These are phyloP conservation scores for Sitobion miscanthi DNA, from an alignment of 1,140 invertebrate species.

Conservation along the genomic window DNA sequence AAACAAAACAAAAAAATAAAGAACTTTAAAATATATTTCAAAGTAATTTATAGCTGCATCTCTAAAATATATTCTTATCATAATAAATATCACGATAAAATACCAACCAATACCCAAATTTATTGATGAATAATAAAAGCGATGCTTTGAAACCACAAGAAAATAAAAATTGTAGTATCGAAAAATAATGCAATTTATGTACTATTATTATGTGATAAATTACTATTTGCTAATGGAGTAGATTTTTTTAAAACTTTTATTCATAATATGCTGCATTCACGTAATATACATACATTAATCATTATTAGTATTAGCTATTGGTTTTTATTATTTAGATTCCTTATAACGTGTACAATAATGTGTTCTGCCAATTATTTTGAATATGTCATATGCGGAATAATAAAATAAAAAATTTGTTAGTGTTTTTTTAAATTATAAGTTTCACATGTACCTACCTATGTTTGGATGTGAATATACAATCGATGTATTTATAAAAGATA, in stretches of 20 bases:
- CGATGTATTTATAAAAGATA: background rate
- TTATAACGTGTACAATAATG: background rate
- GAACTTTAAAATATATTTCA: background rate
- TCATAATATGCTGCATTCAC: background rate
- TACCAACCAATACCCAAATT: background rate
- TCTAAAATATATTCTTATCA: slow-evolving; percentile 10
- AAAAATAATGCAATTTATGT: background rate
- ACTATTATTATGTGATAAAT: background rate
- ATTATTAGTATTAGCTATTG: background rate
- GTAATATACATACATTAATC: background rate
- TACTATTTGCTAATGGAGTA: background rate
- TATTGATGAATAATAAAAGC: background rate
- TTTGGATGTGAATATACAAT: background rate
- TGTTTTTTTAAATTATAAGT: background rate
- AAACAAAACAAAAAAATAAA: background rate
- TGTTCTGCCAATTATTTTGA: background rate
- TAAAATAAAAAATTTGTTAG: background rate
- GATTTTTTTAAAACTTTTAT: background rate
- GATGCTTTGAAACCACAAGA: background rate
- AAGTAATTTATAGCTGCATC: background rate
- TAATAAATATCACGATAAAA: background rate
- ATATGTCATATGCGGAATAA: background rate
- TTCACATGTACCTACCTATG: background rate
- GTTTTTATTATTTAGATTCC: background rate
- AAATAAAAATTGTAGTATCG: background rate